phyloP scores from a whole-genome alignment of 2,888 invertebrate species.

The Dolomedes plantarius region DNA sequence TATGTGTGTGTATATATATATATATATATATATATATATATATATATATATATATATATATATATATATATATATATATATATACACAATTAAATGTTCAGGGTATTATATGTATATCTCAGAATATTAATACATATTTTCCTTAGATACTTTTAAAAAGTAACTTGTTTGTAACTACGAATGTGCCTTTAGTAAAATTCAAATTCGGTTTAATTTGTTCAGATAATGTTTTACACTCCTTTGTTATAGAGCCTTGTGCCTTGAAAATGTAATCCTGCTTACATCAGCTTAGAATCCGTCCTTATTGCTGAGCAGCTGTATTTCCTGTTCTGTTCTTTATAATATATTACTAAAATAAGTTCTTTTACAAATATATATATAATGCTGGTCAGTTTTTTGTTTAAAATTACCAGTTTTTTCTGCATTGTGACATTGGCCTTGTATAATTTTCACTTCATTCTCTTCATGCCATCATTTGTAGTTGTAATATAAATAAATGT shows the following conservation, averaged over 20 bases:
- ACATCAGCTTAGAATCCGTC: constrained; percentile 50
- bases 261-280: background rate
- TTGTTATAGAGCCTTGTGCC: background rate
- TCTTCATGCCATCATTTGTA: constrained; percentile 45
- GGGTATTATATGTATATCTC: no score
- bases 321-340: constrained; percentile 15
- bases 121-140: no score
- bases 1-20: no score
- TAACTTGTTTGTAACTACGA: no score
- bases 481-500: constrained; percentile 64
- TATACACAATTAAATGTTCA: no score
- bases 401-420: constrained; percentile 12
- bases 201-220: background rate
- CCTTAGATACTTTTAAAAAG: no score
- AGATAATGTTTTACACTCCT: background rate
- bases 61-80: no score
- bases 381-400: constrained; percentile 33
- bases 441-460: constrained; percentile 24
- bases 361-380: no score
- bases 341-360: constrained; percentile 18
- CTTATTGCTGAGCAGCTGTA: constrained; percentile 45
- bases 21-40: no score
- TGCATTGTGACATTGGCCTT: background rate
- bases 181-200: background rate
- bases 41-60: no score